Base-by-base conservation (phyloP, 2,113 vertebrate genomes). In the Ancistrus triradiatus region DNA sequence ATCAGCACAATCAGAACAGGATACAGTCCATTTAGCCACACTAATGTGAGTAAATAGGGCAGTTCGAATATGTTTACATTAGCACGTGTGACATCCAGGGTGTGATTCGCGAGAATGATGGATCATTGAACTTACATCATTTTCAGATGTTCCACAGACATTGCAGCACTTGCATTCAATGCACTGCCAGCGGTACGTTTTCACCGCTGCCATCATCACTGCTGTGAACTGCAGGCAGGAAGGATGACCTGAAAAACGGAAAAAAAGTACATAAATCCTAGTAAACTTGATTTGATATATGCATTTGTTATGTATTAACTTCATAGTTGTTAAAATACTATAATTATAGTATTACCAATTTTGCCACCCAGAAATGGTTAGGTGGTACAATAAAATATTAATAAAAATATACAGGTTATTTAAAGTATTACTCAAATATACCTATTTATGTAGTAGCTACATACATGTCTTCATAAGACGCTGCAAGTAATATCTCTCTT, bases 81-180 rank as follows among this genome's bases (percentile, higher is more conserved):
- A 49, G 44, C 22, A 40, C 49, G 43, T 37, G 3, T 17, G 35
- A 43, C 9, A 5, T 10, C 22, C 27, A 19, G 14, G 38, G 13
- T 52, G 13, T 1, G 33, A 6, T 6, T 15, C 8, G 3, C 1
- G 14, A 10, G 15, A 18, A 4, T 25, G 11, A 40, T 15, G 6
- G 15, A 22, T 38, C 2, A 6, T 13, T 28, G 15, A 57, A 77
- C 93, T 89, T 78, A 98, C 94, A 0, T 96, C 94, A 0, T 98
- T 98, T 83, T 97, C 94, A 0, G 94, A 97, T 31, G 94, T 95
- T 57, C 95, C 95, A 0, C 95, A 98, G 69, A 98, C 90, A 37
- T 98, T 98, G 81, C 95, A 98, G 83, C 95, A 98, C 71, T 98
- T 98, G 90, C 94, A 96, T 84, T 97, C 95, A 7, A 98, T 98